Conservation (phyloP, 2,888 invertebrate species). For the Lomographa bimaculata region DNA sequence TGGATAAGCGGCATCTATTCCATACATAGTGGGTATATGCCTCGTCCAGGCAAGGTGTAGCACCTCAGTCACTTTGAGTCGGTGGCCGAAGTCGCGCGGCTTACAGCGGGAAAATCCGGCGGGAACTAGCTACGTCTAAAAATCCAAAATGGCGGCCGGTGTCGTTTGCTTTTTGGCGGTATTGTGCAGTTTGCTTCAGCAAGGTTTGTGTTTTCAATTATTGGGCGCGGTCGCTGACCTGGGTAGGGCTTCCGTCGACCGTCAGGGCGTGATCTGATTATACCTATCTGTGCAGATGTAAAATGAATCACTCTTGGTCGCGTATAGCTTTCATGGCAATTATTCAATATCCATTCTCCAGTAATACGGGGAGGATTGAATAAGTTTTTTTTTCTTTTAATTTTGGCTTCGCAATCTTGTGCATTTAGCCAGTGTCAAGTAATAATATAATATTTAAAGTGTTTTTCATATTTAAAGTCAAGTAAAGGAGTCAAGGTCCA, state of each 20-base stretch:
- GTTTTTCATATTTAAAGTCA: too few species aligned
- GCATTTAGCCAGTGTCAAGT: too few species aligned
- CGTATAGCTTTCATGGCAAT: too few species aligned
- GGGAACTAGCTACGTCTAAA: constrained; percentile 29
- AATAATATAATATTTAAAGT: too few species aligned
- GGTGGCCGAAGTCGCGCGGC: constrained; percentile 46
- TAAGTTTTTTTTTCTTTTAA: too few species aligned
- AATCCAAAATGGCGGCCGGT: constrained; percentile 56
- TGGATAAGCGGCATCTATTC: constrained; percentile 60
- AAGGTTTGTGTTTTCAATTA: constrained; percentile 63
- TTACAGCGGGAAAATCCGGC: constrained; percentile 52
- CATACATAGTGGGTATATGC: constrained; percentile 12
- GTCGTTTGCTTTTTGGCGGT: constrained; percentile 69
- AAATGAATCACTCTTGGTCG: too few species aligned
- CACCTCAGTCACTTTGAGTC: constrained; percentile 33
- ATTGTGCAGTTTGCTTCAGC: constrained; percentile 71
- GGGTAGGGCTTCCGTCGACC: constrained; percentile 8
- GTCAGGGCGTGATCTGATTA: too few species aligned
- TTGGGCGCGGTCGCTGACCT: constrained; percentile 18
- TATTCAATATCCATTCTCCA: too few species aligned
- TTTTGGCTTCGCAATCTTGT: too few species aligned
- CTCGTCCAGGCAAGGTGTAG: constrained; percentile 6
- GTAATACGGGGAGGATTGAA: too few species aligned
- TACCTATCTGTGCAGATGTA: too few species aligned
- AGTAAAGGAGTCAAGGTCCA: too few species aligned